phyloP scores from a whole-genome alignment of 2,113 vertebrate species.

The Lasiurus borealis region DNA sequence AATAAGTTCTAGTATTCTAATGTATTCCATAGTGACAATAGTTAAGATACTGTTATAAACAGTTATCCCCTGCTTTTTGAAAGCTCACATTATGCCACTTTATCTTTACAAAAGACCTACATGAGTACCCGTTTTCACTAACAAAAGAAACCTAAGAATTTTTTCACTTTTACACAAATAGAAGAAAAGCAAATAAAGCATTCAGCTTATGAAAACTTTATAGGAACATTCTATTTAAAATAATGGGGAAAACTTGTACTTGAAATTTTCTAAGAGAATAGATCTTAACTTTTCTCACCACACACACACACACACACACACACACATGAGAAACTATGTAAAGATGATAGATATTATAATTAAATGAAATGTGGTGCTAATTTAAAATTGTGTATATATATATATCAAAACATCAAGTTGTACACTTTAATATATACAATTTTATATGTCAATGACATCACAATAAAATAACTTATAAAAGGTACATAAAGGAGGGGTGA shows the following conservation, averaged over 20 bases:
- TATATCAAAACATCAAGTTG: not conserved
- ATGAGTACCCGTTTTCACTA: not conserved
- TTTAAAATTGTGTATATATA: not conserved
- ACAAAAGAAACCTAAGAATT: not conserved
- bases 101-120: too few species aligned
- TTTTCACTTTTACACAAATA: not conserved
- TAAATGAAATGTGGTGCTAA: not conserved
- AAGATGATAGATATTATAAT: not conserved
- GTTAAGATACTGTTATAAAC: not conserved
- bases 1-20: not conserved
- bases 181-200: not conserved
- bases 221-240: not conserved
- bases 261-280: not conserved
- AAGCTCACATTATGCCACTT: too few species aligned
- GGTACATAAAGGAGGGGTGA: not conserved
- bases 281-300: too few species aligned
- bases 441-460: not conserved
- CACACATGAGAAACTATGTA: not conserved
- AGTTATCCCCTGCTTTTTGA: too few species aligned
- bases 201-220: not conserved
- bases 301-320: too few species aligned
- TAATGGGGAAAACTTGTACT: not conserved
- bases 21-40: not conserved
- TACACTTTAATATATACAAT: too few species aligned
- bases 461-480: not conserved